Evolutionary conservation across 2,797 vertebrate species (phyloP).

Genomic region (Ambastaia sidthimunki): DNA sequence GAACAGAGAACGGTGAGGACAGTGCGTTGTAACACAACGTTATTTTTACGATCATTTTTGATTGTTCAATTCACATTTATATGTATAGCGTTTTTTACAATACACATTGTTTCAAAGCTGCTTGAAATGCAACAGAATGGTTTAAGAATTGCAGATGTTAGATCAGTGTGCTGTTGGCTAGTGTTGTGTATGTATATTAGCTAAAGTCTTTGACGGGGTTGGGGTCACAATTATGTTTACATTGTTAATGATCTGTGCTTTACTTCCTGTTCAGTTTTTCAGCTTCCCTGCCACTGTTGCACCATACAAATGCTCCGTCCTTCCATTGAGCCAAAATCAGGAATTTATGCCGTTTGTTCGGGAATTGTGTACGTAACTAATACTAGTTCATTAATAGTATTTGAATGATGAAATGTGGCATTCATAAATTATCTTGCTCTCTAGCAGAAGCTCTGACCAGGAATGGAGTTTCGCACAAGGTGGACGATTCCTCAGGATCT

Average conservation of each 20-base stretch:
- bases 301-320: slow-evolving; percentile 96
- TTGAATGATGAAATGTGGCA: not conserved
- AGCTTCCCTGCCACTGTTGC: slow-evolving; percentile 94
- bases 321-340: slow-evolving; percentile 97
- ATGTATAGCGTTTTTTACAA: too few relatives aligned
- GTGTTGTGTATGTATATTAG: too few relatives aligned
- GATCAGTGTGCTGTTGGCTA: too few relatives aligned
- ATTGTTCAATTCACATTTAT: too few relatives aligned
- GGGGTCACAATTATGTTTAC: not conserved
- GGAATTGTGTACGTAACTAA: slow-evolving; percentile 88
- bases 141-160: too few relatives aligned
- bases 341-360: slow-evolving; percentile 94
- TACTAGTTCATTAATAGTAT: not conserved
- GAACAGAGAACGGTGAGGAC: slow-evolving; percentile 93
- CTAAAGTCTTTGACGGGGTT: too few relatives aligned
- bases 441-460: slow-evolving; percentile 92
- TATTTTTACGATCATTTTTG: not conserved
- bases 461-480: slow-evolving; percentile 91
- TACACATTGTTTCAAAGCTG: too few relatives aligned
- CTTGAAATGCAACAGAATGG: too few relatives aligned
- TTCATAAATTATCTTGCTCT: not conserved
- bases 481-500: slow-evolving; percentile 95
- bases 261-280: slow-evolving; percentile 82
- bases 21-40: not conserved
- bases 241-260: not conserved